Base-by-base conservation (phyloP, 2,797 vertebrate genomes). In the Antennarius maculatus region DNA sequence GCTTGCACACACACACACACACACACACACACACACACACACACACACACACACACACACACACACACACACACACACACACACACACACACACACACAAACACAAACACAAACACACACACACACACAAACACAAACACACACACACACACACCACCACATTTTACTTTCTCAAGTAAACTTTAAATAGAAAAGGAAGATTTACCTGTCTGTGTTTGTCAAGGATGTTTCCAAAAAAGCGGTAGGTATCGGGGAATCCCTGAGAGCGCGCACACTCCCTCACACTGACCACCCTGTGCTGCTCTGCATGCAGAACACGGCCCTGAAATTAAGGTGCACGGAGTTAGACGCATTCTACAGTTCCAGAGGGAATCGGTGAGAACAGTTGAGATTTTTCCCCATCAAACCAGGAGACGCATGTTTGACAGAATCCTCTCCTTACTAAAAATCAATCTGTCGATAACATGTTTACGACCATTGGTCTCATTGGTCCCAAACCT, bases 251-350 rank as follows among this genome's bases (percentile, higher is more conserved):
- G 0, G 97, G 97, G 83, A 99, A 99, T 5, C 97, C 97, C 82
- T 99, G 97, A 54, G 97, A 99, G 12, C 97, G 95, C 0, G 97
- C 93, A 0, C 97, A 99, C 49, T 99, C 97, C 78, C 97, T 88
- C 54, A 99, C 97, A 0, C 97, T 99, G 77, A 99, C 97, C 60
- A 99, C 97, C 13, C 97, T 80, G 92, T 98, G 96, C 92, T 99
- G 97, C 88, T 99, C 97, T 0, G 97, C 93, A 74, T 98, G 97
- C 49, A 99, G 90, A 51, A 98, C 97, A 0, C 97, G 96, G 2
- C 97, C 97, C 97, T 98, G 72, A 0, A 73, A 77, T 39, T 2
- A 56, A 34, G 56, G 34, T 0, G 1, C 15, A 11, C 0, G 4
- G 23, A 23, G 57, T 27, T 31, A 18, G 16, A 50, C 42, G 48